Percentiles rank a stretch among this genome's conserved stretches.
phyloP scores from a whole-genome alignment of 2,797 vertebrate species.

The Lacerta bilineata region DNA sequence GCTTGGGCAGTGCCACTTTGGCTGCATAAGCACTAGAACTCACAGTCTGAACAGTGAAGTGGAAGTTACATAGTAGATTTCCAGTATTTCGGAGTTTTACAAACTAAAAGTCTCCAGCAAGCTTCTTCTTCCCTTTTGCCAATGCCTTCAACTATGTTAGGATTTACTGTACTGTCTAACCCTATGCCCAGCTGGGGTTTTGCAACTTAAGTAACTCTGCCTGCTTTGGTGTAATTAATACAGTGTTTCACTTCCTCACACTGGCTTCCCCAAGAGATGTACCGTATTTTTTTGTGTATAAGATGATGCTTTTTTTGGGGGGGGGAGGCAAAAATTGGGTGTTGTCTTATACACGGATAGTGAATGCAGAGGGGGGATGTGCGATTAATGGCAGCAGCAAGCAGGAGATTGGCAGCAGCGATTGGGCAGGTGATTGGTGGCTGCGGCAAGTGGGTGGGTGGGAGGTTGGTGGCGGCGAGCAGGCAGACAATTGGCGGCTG shows the following conservation, averaged over 20 bases:
- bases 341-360: too few relatives aligned
- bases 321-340: too few relatives aligned
- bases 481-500: too few relatives aligned
- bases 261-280: background rate
- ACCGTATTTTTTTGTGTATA: background rate
- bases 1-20: background rate
- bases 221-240: conserved; percentile 48
- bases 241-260: conserved; percentile 32
- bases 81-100: background rate
- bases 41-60: background rate
- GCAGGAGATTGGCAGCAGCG: too few relatives aligned
- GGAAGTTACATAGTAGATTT: background rate
- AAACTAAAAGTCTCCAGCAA: conserved; percentile 42
- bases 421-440: too few relatives aligned
- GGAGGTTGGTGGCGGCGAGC: too few relatives aligned
- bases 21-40: background rate
- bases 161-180: conserved; percentile 45
- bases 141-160: conserved; percentile 61
- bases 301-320: too few relatives aligned
- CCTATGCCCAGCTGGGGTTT: conserved; percentile 48
- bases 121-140: conserved; percentile 53
- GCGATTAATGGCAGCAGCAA: too few relatives aligned
- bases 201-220: conserved; percentile 64
- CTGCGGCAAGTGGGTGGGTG: too few relatives aligned
- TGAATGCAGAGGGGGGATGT: too few relatives aligned